Percentiles rank a stretch among this genome's conserved stretches.
Evolutionary conservation across 2,113 vertebrate genomes (phyloP).

Genomic region (Andinoacara biseriatus): DNA sequence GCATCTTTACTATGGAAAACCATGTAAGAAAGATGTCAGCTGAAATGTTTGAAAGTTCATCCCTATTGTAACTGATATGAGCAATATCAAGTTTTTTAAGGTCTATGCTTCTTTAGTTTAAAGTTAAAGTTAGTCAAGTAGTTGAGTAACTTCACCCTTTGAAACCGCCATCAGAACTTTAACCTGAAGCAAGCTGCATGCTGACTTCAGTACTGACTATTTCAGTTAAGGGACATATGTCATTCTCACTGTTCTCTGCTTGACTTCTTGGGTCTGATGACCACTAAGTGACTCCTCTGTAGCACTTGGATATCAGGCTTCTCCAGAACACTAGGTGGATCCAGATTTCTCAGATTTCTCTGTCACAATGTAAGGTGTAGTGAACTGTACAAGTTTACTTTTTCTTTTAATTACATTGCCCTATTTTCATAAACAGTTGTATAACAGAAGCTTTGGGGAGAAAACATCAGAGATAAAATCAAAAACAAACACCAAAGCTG

Average conservation of each 20-base stretch:
- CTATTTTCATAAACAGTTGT: conserved; percentile 46
- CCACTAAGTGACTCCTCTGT: neutral
- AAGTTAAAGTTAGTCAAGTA: neutral
- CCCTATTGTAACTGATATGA: neutral
- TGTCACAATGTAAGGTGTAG: neutral
- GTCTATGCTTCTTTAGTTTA: neutral
- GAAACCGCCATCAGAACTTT: neutral
- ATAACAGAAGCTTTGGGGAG: conserved; percentile 40
- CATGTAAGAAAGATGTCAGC: neutral
- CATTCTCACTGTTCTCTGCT: neutral
- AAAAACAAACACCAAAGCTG: conserved; percentile 19
- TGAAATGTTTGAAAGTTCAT: conserved; percentile 9
- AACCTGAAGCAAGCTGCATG: neutral
- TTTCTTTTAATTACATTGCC: conserved; percentile 16
- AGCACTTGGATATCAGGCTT: neutral
- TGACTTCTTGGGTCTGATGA: neutral
- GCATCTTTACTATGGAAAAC: conserved; percentile 34
- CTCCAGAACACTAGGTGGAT: neutral
- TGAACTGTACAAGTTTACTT: neutral
- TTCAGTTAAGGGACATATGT: neutral
- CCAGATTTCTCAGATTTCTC: neutral
- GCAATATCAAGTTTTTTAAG: neutral
- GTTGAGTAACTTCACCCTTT: neutral
- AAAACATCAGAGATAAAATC: conserved; percentile 38
- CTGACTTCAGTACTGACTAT: neutral